Percentiles rank a stretch among this genome's conserved stretches.
phyloP scores from a whole-genome alignment of 2,113 vertebrate species.

The Ovis aries region ARS-UI_Ramb_v3.0 NC_056057.1:2766501-2767000 shows the following conservation, averaged over 20 bases:
- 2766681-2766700: rapidly evolving
- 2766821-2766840: not conserved
- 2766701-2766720: not conserved
- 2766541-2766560: too few species aligned
- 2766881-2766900: not conserved
- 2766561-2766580: rapidly evolving
- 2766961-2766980: too few species aligned
- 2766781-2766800: not conserved
- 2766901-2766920: too few species aligned
- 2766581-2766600: not conserved
- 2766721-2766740: not conserved
- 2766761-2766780: not conserved
- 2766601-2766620: rapidly evolving
- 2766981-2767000: too few species aligned
- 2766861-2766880: not conserved
- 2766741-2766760: too few species aligned
- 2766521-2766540: too few species aligned
- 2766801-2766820: not conserved
- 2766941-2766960: too few species aligned
- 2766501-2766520: not conserved
- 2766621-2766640: rapidly evolving
- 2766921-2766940: rapidly evolving
- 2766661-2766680: not conserved
- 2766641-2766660: not conserved
- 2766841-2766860: not conserved